These are phyloP conservation scores for Spodoptera littoralis DNA, from an alignment of 2,888 invertebrate species.

Conservation along the genomic window DNA sequence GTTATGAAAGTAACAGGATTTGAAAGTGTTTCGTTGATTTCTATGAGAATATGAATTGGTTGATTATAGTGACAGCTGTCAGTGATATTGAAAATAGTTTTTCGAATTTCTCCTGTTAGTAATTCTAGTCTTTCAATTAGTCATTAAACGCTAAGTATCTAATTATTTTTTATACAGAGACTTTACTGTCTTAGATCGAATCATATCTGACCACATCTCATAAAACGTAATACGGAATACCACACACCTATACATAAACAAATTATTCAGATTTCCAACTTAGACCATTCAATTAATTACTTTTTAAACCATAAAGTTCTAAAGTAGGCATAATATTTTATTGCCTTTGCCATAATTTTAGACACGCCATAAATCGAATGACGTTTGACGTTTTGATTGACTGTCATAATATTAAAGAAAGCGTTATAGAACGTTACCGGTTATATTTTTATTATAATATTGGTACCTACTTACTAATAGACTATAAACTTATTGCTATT, in stretches of 20 bases:
- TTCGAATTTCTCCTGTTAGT: too few relatives aligned
- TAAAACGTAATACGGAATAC: too few relatives aligned
- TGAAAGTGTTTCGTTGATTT: conserved; percentile 4
- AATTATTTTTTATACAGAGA: too few relatives aligned
- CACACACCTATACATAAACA: too few relatives aligned
- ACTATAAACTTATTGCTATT: too few relatives aligned
- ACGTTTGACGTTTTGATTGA: conserved; percentile 22
- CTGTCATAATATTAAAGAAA: conserved; percentile 44
- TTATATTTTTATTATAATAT: conserved; percentile 61
- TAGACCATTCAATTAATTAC: background rate
- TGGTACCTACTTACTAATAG: conserved; percentile 42
- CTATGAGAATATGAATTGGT: background rate
- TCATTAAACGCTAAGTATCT: too few relatives aligned
- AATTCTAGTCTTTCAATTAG: too few relatives aligned
- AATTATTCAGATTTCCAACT: background rate
- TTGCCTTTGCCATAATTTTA: conserved; percentile 7
- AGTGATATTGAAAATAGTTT: background rate
- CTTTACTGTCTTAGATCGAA: too few relatives aligned
- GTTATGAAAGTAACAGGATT: conserved; percentile 24
- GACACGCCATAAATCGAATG: conserved; percentile 17
- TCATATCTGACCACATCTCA: too few relatives aligned
- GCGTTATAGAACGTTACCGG: conserved; percentile 57
- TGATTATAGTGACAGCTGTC: background rate
- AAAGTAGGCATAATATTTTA: conserved; percentile 16
- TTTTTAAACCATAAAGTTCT: conserved; percentile 1